A percentile compares a stretch with the other conserved stretches of the same genome.
Conservation (phyloP, 2,888 invertebrate species). For the Julus scanicus region DNA sequence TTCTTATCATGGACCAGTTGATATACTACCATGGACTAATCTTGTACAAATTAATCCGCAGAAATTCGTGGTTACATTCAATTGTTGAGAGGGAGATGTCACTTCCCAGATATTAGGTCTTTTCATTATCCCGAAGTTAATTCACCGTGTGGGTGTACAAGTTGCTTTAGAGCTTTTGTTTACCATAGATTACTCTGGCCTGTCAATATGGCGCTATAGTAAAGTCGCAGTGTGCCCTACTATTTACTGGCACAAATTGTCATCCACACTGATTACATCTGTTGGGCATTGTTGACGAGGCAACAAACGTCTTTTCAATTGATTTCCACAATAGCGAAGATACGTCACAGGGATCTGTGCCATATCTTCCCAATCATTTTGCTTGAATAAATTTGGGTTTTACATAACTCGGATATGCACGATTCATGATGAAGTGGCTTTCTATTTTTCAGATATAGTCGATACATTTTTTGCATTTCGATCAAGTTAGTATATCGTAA, state of each 20-base stretch:
- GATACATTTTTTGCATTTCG: too few relatives aligned
- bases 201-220: not conserved
- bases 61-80: not conserved
- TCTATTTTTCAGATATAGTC: too few relatives aligned
- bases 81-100: not conserved
- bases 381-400: not conserved
- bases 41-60: not conserved
- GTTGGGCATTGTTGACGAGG: conserved; percentile 5
- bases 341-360: not conserved
- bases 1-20: too few relatives aligned
- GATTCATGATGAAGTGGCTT: too few relatives aligned
- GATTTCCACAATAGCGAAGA: not conserved
- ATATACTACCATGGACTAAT: not conserved
- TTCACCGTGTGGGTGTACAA: not conserved
- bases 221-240: not conserved
- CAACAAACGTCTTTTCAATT: conserved; percentile 1
- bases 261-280: not conserved
- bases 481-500: too few relatives aligned
- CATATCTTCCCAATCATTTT: not conserved
- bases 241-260: not conserved
- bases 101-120: not conserved
- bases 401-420: too few relatives aligned
- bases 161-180: not conserved
- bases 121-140: not conserved
- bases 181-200: not conserved